A percentile compares a stretch with the other conserved stretches of the same genome.
Evolutionary conservation across 2,113 vertebrate genomes (phyloP).

Genomic region (Crotalus horridus): DNA sequence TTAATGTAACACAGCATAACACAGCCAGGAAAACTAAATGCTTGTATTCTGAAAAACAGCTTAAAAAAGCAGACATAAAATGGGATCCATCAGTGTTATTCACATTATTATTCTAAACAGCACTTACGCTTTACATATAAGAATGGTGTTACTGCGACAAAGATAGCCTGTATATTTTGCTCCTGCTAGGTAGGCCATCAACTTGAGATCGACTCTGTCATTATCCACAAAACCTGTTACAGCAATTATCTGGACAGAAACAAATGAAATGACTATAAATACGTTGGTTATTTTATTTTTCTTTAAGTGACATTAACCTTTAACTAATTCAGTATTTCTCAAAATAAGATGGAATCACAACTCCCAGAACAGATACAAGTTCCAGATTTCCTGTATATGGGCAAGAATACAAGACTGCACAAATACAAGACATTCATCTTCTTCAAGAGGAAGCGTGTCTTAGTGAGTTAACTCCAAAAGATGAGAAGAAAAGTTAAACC

Average conservation of each 20-base stretch:
- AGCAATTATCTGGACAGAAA: slow-evolving; percentile 83
- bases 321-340: not conserved
- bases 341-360: not conserved
- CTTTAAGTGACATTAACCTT: not conserved
- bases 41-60: not conserved
- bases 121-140: slow-evolving; percentile 96
- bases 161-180: slow-evolving; percentile 94
- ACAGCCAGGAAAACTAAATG: not conserved
- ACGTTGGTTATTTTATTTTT: not conserved
- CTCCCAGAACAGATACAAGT: not conserved
- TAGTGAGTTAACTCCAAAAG: not conserved
- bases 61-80: rapidly evolving
- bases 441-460: not conserved
- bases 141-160: slow-evolving; percentile 93
- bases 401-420: too few species aligned
- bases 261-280: not conserved
- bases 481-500: not conserved
- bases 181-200: slow-evolving; percentile 93
- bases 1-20: not conserved
- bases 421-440: not conserved
- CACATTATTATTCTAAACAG: not conserved
- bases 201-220: slow-evolving; percentile 92
- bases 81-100: not conserved
- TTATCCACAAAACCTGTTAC: slow-evolving; percentile 94
- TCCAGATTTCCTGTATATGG: not conserved